These are phyloP conservation scores for Tridacna gigas DNA, from an alignment of 2,888 invertebrate species.

Conservation along the genomic window DNA sequence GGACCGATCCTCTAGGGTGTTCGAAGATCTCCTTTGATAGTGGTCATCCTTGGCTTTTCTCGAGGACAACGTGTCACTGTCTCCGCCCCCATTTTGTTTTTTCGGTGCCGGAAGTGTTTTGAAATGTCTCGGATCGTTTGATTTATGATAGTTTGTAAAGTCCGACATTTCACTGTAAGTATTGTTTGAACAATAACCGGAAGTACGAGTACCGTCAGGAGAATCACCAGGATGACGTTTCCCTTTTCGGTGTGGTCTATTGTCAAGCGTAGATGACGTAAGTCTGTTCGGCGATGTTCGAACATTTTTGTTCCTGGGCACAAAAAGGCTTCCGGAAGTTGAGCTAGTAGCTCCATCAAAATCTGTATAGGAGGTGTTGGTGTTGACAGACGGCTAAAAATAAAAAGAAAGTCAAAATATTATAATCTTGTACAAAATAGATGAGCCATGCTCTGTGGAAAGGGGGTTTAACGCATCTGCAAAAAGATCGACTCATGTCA, in stretches of 20 bases:
- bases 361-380: conserved; percentile 56
- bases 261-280: conserved; percentile 43
- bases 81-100: conserved; percentile 2
- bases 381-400: conserved; percentile 56
- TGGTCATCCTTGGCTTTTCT: background rate
- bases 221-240: conserved; percentile 40
- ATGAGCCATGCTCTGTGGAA: too few species aligned
- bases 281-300: conserved; percentile 36
- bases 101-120: conserved; percentile 1
- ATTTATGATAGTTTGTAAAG: conserved; percentile 34
- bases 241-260: conserved; percentile 54
- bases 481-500: too few species aligned
- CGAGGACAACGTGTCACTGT: background rate
- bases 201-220: conserved; percentile 54
- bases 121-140: conserved; percentile 13
- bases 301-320: conserved; percentile 42
- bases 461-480: too few species aligned
- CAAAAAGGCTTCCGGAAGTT: conserved; percentile 45
- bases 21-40: background rate
- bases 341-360: conserved; percentile 52
- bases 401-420: background rate
- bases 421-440: too few species aligned
- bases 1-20: conserved; percentile 19
- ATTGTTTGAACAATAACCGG: conserved; percentile 68
- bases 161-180: conserved; percentile 72